Percentiles rank a stretch among this genome's conserved stretches.
Conservation (phyloP, 2,113 vertebrate species). For the Balaeniceps rex region DNA sequence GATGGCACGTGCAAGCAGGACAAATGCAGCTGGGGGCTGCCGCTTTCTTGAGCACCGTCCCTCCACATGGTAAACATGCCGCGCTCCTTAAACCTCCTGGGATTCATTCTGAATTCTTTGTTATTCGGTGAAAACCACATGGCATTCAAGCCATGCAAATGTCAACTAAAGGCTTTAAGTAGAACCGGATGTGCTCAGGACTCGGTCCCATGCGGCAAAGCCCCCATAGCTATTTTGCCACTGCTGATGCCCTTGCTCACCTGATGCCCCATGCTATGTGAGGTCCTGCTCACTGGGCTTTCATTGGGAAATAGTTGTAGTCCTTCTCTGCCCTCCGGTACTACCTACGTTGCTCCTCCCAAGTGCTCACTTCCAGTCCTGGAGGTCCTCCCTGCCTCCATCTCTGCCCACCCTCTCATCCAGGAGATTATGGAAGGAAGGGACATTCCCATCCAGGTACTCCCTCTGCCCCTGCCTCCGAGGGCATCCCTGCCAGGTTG, state of each 20-base stretch:
- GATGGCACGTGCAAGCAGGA: background rate
- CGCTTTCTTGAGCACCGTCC: background rate
- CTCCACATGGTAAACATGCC: background rate
- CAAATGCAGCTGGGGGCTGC: background rate
- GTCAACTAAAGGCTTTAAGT: conserved; percentile 52
- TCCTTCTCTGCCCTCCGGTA: background rate
- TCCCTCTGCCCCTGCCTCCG: background rate
- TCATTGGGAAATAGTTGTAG: background rate
- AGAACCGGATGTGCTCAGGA: conserved; percentile 30
- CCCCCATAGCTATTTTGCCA: background rate
- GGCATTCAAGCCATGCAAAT: conserved; percentile 43
- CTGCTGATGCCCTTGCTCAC: background rate
- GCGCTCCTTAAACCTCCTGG: background rate
- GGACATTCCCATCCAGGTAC: background rate
- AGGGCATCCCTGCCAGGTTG: background rate
- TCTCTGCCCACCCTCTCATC: background rate
- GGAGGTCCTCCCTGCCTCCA: background rate
- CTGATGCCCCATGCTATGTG: background rate
- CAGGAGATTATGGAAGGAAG: background rate
- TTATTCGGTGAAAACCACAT: conserved; percentile 53
- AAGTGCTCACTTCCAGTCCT: background rate
- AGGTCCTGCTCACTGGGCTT: background rate
- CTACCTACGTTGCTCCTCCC: background rate
- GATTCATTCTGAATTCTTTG: conserved; percentile 61
- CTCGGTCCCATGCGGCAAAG: background rate